Conservation (phyloP, 23 tunicate genomes). For the Halocynthia aurantium region DNA sequence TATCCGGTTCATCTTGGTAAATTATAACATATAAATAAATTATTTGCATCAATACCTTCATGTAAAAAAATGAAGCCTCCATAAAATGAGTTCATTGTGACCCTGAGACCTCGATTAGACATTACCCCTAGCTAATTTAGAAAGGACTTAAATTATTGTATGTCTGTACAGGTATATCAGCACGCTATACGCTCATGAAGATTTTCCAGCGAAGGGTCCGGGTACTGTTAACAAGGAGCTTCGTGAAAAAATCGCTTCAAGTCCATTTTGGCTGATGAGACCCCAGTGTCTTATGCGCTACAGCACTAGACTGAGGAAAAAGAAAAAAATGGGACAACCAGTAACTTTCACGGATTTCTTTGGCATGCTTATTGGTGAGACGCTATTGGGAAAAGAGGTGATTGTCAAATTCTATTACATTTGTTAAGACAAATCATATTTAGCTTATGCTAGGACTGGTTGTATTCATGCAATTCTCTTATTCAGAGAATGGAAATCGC, state of each 20-base stretch:
- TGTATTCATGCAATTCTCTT: neutral
- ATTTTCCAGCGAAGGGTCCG: conserved; percentile 46
- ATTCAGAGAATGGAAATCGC: conserved; percentile 65
- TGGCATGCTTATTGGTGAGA: conserved; percentile 73
- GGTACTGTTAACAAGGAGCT: conserved; percentile 35
- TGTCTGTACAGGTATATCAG: conserved; percentile 51
- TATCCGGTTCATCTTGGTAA: conserved; percentile 77
- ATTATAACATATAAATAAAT: neutral
- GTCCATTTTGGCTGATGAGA: conserved; percentile 40
- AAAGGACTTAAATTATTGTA: neutral
- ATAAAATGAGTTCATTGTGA: neutral
- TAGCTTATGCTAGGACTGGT: too few relatives aligned
- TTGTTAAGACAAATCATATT: too few relatives aligned
- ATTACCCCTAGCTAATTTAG: neutral
- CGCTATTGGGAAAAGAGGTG: conserved; percentile 37
- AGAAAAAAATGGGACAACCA: conserved; percentile 60
- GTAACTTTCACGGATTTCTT: conserved; percentile 82
- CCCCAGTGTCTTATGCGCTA: conserved; percentile 51
- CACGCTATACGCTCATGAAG: conserved; percentile 44
- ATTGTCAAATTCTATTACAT: neutral
- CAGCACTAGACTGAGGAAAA: conserved; percentile 40
- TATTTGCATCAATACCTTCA: neutral
- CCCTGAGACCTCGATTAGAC: neutral
- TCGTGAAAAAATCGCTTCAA: conserved; percentile 28
- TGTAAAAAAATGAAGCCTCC: neutral